Base-by-base conservation (phyloP, 1,140 invertebrate species). In the Whitmania pigra region DNA sequence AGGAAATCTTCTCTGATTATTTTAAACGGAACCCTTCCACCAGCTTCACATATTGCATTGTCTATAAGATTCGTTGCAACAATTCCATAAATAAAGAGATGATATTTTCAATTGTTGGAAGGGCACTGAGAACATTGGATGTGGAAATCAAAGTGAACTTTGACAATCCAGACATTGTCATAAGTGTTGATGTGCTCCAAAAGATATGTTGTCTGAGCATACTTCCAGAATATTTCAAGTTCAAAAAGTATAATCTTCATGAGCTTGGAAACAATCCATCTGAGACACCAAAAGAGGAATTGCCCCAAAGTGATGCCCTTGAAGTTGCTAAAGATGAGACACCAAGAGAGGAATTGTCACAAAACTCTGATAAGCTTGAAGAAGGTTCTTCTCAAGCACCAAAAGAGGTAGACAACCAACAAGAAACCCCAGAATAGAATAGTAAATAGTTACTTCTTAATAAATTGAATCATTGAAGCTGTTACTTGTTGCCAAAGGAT, bases 51-150 rank as follows among this genome's bases (percentile, higher is more conserved):
- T 94, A 88, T 84, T 86, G 86, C 53, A 87, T 94, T 72, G 83
- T 89, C 25, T 89, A 89, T 76, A 94, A 92, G 79, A 87, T 88
- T 75, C 86, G 91, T 67, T 89, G 89, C 76, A 94, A 79, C 69
- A 88, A 86, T 76, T 87, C 84, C 74, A 82, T 92, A 18, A 83
- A 86, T 36, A 84, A 88, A 73, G 87, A 88, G 57, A 83, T 87
- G 67, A 71, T 81, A 5, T 74, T 79, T 18, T 74, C 76, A 22
- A 69, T 71, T 2, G 53, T 82, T 25, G 75, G 73, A 20, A 70
- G 77, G 17, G 66, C 77, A 3, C 71, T 82, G 13, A 72, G 74
- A 20, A 74, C 77, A 13, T 74, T 76, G 18, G 78, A 78, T 73
- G 76, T 78, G 0, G 63, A 75, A 5, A 76, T 78, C 72, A 76